Evolutionary conservation across 2,888 invertebrate genomes (phyloP).

Genomic region (Drosophila lutescens): DNA sequence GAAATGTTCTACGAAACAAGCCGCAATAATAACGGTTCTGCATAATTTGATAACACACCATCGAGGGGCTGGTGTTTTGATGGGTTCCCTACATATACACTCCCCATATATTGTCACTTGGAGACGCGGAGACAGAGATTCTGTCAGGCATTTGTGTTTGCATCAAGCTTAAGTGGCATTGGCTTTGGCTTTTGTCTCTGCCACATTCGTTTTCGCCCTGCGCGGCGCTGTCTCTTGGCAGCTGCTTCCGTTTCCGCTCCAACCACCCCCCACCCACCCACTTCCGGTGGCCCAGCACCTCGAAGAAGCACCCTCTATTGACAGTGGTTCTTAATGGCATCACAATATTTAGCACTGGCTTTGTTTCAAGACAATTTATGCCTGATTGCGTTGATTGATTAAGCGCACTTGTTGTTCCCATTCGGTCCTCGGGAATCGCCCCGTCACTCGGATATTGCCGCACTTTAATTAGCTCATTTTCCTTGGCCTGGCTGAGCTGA

Average conservation of each 20-base stretch:
- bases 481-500: conserved; percentile 14
- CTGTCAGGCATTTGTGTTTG: conserved; percentile 59
- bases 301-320: conserved; percentile 49
- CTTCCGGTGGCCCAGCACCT: conserved; percentile 30
- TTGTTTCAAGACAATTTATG: conserved; percentile 80
- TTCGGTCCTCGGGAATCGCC: conserved; percentile 11
- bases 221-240: conserved; percentile 15
- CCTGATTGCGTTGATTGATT: conserved; percentile 80
- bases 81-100: conserved; percentile 33
- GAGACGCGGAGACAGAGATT: conserved; percentile 7
- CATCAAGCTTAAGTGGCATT: conserved; percentile 74
- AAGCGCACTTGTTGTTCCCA: conserved; percentile 64
- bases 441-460: conserved; percentile 13
- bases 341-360: conserved; percentile 73
- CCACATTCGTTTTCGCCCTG: background rate
- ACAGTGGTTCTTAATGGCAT: conserved; percentile 73
- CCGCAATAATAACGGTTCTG: conserved; percentile 72
- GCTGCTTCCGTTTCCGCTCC: conserved; percentile 44
- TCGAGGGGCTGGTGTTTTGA: conserved; percentile 42
- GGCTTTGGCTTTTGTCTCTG: conserved; percentile 53
- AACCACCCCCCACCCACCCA: conserved; percentile 5
- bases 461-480: conserved; percentile 50
- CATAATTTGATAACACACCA: conserved; percentile 69
- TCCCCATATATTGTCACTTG: conserved; percentile 54
- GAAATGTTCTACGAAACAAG: conserved; percentile 54